phyloP scores from a whole-genome alignment of 2,888 invertebrate species.

The Helleia helle region DNA sequence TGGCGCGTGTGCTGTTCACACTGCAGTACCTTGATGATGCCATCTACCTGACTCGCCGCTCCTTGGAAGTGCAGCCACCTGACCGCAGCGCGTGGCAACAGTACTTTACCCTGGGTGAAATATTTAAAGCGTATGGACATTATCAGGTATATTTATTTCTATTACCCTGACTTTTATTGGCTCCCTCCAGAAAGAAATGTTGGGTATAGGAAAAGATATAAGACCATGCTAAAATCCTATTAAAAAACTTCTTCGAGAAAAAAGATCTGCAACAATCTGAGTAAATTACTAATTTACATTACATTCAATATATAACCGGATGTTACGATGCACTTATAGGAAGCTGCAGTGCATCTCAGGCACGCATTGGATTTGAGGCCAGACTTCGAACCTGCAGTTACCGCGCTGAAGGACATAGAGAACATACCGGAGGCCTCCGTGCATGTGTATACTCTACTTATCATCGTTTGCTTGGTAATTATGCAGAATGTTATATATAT shows the following conservation, averaged over 20 bases:
- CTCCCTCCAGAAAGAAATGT: too few species aligned
- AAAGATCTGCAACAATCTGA: too few species aligned
- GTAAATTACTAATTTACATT: too few species aligned
- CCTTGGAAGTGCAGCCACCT: constrained; percentile 87
- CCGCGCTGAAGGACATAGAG: constrained; percentile 87
- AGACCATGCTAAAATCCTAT: too few species aligned
- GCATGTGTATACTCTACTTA: constrained; percentile 89
- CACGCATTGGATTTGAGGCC: constrained; percentile 89
- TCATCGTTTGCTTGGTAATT: constrained; percentile 90
- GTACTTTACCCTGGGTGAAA: constrained; percentile 92
- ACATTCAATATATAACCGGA: too few species aligned
- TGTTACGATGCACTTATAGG: constrained; percentile 65
- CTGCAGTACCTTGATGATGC: constrained; percentile 93
- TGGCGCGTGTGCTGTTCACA: constrained; percentile 88
- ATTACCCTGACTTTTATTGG: too few species aligned
- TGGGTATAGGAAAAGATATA: too few species aligned
- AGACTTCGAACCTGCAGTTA: constrained; percentile 86
- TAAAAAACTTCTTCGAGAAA: too few species aligned
- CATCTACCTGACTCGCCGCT: constrained; percentile 87
- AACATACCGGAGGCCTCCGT: constrained; percentile 85
- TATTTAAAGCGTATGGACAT: constrained; percentile 92
- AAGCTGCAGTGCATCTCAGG: constrained; percentile 86
- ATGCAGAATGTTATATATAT: too few species aligned
- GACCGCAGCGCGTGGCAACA: constrained; percentile 93
- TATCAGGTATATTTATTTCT: constrained; percentile 75